Base-by-base conservation (phyloP, 92 coral and sea anemone species). In the Siderastrea radians region DNA sequence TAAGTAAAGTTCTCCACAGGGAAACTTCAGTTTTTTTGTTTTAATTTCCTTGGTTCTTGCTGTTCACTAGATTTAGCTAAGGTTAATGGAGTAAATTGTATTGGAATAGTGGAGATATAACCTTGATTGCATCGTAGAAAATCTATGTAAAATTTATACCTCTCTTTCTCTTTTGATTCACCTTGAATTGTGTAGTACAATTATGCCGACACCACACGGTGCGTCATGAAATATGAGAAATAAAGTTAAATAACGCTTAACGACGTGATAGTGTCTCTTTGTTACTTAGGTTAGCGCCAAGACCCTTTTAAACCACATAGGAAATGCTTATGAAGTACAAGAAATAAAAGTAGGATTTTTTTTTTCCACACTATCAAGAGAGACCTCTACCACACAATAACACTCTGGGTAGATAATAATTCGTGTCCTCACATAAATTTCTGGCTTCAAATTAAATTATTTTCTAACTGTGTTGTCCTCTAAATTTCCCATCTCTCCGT, bases 161-260 rank as follows among this genome's bases (percentile, higher is more conserved):
- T 63, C 3, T 26, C 17, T 38, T 57, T 75, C 55, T 78, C 82
- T 64, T 45, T 49, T 49, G 44, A 64, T 80, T 82, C 68, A 71
- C 69, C 78, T 82, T 82, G 59, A 82, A 81, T 68, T 68, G 66
- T 83, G 71, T 60, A 58, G 78, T 49, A 49, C 58, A 49, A 74
- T 83, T 17, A 61, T 74, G 74, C 64, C 73, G 16, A 15, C 51
- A 61, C 61, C 11, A 15, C 50, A 26, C 11, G 68, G 80, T 62
- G 73, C 58, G 9, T 73, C 55, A 48, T 53, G n/a, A 68, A 70
- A 69, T 48, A 69, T 71, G 71, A 82, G 77, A 60, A 82, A 19
- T 73, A 84, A 84, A 82, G 55, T 70, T 72, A 82, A 53, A 7
- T 45, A 81, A 69, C 51, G 59, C 57, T 17, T 52, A 68, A 17